Evolutionary conservation across 2,113 vertebrate genomes (phyloP).

Genomic region (Poecilia latipinna): DNA sequence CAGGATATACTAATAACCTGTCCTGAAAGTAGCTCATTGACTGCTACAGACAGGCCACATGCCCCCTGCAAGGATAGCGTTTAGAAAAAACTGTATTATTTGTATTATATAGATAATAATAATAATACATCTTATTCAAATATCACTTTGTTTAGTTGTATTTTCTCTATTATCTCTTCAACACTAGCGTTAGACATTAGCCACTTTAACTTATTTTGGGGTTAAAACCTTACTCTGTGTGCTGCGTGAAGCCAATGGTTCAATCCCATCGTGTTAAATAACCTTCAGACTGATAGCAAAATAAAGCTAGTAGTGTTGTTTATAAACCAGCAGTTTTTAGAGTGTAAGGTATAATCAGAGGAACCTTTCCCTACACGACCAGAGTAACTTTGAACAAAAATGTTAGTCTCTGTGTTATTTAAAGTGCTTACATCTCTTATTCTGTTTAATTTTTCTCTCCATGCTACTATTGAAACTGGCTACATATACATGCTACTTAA

Average conservation of each 20-base stretch:
- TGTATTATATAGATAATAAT: neutral
- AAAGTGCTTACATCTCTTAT: neutral
- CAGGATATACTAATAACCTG: too few species aligned
- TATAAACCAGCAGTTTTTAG: neutral
- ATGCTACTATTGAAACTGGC: neutral
- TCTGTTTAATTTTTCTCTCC: neutral
- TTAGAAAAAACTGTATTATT: neutral
- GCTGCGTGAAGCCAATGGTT: neutral
- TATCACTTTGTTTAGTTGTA: neutral
- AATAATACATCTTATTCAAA: neutral
- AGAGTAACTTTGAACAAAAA: slow-evolving; percentile 1
- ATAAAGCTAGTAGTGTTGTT: neutral
- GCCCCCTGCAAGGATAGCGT: neutral
- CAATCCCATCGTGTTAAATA: neutral
- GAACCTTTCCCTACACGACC: neutral
- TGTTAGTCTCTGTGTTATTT: neutral
- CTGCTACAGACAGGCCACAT: too few species aligned
- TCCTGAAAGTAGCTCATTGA: too few species aligned
- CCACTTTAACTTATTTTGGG: neutral
- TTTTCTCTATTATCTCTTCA: neutral
- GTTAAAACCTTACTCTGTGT: neutral
- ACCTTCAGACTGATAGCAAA: neutral
- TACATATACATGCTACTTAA: neutral
- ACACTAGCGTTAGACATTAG: neutral
- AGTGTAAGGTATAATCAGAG: neutral